phyloP scores from a whole-genome alignment of 2,797 vertebrate species.

The Microctenopoma lineatum region DNA sequence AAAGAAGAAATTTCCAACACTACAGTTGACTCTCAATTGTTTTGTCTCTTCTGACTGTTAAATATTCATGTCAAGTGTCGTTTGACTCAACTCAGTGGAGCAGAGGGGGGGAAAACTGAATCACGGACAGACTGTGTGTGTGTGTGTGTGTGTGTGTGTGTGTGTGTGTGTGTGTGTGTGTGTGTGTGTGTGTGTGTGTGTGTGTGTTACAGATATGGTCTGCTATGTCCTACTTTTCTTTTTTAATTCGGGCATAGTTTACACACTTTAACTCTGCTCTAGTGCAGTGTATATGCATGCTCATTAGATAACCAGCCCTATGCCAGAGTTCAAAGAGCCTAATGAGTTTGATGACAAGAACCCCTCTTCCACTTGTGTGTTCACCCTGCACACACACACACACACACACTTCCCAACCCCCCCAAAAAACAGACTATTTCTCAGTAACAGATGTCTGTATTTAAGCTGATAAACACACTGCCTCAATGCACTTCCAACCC shows the following conservation, averaged over 20 bases:
- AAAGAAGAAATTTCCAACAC: constrained; percentile 65
- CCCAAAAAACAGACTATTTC: constrained; percentile 59
- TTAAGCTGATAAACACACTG: constrained; percentile 84
- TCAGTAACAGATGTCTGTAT: constrained; percentile 85
- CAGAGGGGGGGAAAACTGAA: constrained; percentile 56
- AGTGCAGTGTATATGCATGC: constrained; percentile 35
- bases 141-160: constrained; percentile 15
- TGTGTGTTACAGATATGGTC: constrained; percentile 25
- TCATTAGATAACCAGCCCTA: constrained; percentile 51
- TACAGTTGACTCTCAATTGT: constrained; percentile 66
- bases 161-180: too few species aligned
- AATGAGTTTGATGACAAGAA: constrained; percentile 64
- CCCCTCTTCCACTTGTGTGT: constrained; percentile 42
- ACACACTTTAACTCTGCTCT: constrained; percentile 28
- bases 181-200: constrained; percentile 14
- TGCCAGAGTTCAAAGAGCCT: constrained; percentile 53
- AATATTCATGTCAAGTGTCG: constrained; percentile 78
- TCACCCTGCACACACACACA: constrained; percentile 8
- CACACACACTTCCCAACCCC: constrained; percentile 48
- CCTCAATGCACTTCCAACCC: constrained; percentile 67
- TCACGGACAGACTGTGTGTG: constrained; percentile 46
- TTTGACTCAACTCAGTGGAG: constrained; percentile 71
- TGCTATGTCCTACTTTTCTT: constrained; percentile 49
- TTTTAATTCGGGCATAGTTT: constrained; percentile 31
- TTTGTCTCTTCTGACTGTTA: constrained; percentile 68